Evolutionary conservation across 2,797 vertebrate genomes (phyloP), one percentile per base, ranked within the genome.

Genomic region (Takifugu rubripes): DNA sequence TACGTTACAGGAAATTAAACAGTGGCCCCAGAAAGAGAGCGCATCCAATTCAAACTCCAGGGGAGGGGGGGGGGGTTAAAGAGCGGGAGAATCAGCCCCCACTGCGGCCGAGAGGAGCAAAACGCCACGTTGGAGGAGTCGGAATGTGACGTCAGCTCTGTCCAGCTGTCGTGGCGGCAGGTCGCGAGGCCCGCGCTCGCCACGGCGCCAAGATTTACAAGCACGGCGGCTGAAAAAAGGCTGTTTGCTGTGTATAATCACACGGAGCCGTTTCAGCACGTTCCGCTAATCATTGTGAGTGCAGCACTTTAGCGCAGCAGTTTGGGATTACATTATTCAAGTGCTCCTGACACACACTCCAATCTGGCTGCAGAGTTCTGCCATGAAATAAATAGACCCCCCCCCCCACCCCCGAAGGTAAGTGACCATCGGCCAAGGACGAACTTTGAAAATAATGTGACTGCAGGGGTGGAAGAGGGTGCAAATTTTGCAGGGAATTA

Each of bases 1-100:
- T 84, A 85, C 66, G 76, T 89, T 85, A 84, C 82, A 88, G 78
- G 82, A 89, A 88, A 89, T 88, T 86, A 87, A 88, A 87, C 83
- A 81, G 77, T 73, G 70, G 84, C 68, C 67, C 78, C 81, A 75
- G 74, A 86, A 84, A 83, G 68, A 66, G 61, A 64, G 64, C 49
- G 50, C 43, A 64, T 84, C 86, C 73, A 84, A 78, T 86, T 86
- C 82, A 82, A 85, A 79, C 74, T 79, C 66, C 69, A 44, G 69
- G 72, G 66, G 72, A 84, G n/a, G n/a, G n/a, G 59, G 66, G 75
- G 69, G 56, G 54, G 58, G 84, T 84, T 84, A 33, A 33, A 33
- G 7, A 33, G 31, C 8, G 31, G 84, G 82, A 76, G 79, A 84
- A 75, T 74, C 77, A 25, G 61, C 70, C 56, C 50, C 60, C 56